These are phyloP conservation scores for Craniophora ligustri DNA, from an alignment of 2,888 invertebrate genomes.

Conservation along the genomic window DNA sequence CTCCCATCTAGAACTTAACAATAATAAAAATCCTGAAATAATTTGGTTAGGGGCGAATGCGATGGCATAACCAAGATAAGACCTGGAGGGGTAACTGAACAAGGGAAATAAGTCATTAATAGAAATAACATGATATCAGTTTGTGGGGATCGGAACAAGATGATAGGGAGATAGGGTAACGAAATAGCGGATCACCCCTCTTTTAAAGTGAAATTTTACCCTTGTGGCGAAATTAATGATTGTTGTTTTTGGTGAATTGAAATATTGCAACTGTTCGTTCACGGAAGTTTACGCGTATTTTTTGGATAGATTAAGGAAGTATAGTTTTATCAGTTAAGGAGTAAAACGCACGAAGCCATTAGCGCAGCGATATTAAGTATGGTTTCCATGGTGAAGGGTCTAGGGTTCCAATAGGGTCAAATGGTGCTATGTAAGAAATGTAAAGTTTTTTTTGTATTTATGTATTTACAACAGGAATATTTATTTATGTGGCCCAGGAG, in stretches of 20 bases:
- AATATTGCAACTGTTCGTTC: slow-evolving; percentile 26
- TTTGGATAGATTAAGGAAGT: not conserved
- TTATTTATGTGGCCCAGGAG: too few relatives aligned
- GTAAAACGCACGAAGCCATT: too few relatives aligned
- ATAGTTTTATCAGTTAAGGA: too few relatives aligned
- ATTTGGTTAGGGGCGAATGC: slow-evolving; percentile 59
- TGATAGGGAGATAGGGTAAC: slow-evolving; percentile 48
- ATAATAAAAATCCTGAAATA: slow-evolving; percentile 60
- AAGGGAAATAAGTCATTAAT: slow-evolving; percentile 83
- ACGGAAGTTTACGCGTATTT: not conserved
- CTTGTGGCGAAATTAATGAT: slow-evolving; percentile 48
- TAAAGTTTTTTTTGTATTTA: too few relatives aligned
- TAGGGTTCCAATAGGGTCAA: too few relatives aligned
- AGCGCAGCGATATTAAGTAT: too few relatives aligned
- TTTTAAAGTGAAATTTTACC: slow-evolving; percentile 40
- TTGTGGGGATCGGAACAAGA: slow-evolving; percentile 73
- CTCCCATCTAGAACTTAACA: slow-evolving; percentile 30
- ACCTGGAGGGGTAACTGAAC: slow-evolving; percentile 56
- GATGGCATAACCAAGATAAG: slow-evolving; percentile 61
- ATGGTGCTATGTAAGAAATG: too few relatives aligned
- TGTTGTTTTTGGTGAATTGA: slow-evolving; percentile 48
- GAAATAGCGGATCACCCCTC: slow-evolving; percentile 33
- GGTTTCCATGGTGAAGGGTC: too few relatives aligned
- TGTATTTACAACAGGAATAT: too few relatives aligned
- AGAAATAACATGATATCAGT: slow-evolving; percentile 78